Base-by-base conservation (phyloP, 2,888 invertebrate species). In the Rhingia rostrata region DNA sequence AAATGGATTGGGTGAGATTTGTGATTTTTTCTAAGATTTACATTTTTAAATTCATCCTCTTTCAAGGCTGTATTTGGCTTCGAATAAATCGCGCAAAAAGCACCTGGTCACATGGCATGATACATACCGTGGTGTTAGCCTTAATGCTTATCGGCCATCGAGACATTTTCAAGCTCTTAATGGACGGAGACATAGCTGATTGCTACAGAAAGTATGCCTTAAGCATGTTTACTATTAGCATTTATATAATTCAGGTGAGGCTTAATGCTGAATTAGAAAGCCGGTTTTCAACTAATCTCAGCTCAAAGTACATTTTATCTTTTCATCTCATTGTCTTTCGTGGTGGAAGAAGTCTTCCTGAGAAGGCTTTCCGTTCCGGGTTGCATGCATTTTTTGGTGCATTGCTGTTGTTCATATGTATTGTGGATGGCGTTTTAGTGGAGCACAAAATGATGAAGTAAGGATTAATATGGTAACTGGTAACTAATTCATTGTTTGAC, bases 311-410 rank as follows among this genome's bases (percentile, higher is more conserved):
- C 51, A n/a, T 75, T n/a, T 22, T 75, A 5, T 43, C 77, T 0
- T 33, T 77, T 33, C 39, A 60, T 49, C 64, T 81, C 4, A 7
- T 81, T 9, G 6, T 70, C 4, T 58, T 56, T 64, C 69, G 70
- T 4, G 32, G 10, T 4, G 81, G 70, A 22, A 35, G 53, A 60
- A 64, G 37, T 6, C 45, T 37, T 12, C 4, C 5, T 7, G 22
- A 64, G 47, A 70, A 12, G 10, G 53, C 64, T 0, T 70, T 70
- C 7, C 45, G 64, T 4, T 12, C 64, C 6, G 75, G 70, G 14
- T 0, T 70, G 6, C 81, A 81, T 22, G 69, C 81, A 0, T 77
- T 77, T 32, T 9, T 58, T 4, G 81, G 81, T 45, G 77, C 77
- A n/a, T 45, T 81, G n/a, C 60, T 47, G 12, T 64, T 64, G 33